phyloP scores from a whole-genome alignment of 2,113 vertebrate genomes.

The Pollachius pollachius region DNA sequence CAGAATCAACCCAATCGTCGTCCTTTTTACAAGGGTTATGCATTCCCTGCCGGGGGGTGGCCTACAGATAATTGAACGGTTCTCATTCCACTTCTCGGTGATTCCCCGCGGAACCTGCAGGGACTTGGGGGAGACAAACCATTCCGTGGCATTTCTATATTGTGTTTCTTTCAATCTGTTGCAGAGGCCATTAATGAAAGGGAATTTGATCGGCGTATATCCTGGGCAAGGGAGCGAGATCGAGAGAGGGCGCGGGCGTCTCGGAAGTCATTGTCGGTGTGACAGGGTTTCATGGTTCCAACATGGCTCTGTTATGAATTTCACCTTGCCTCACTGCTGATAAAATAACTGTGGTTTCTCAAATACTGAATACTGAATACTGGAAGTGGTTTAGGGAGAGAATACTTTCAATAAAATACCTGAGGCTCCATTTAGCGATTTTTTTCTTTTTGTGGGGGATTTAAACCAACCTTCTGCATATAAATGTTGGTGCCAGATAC shows the following conservation, averaged over 20 bases:
- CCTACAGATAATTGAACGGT: constrained; percentile 59
- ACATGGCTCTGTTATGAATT: constrained; percentile 8
- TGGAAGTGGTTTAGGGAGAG: too few species aligned
- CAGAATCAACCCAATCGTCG: constrained; percentile 54
- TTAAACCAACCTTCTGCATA: not conserved
- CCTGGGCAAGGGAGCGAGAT: constrained; percentile 14
- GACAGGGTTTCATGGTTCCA: constrained; percentile 10
- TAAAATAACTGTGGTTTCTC: not conserved
- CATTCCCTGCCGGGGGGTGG: constrained; percentile 34
- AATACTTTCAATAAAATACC: not conserved
- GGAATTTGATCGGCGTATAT: constrained; percentile 38
- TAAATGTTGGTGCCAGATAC: too few species aligned
- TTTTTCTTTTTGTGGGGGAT: not conserved
- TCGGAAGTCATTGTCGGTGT: constrained; percentile 37
- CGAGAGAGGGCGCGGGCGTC: constrained; percentile 3
- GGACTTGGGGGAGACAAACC: constrained; percentile 20
- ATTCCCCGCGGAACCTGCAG: constrained; percentile 57
- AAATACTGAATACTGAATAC: constrained; percentile 7
- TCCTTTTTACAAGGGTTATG: constrained; percentile 60
- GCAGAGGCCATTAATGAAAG: constrained; percentile 51
- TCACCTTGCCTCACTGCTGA: not conserved
- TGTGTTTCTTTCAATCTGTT: constrained; percentile 28
- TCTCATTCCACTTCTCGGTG: constrained; percentile 50
- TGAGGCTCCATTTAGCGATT: not conserved
- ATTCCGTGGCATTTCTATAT: too few species aligned